Evolutionary conservation across 2,113 vertebrate genomes (phyloP).

Genomic region (crab-eating macaque (Macaca fascicularis)): DNA sequence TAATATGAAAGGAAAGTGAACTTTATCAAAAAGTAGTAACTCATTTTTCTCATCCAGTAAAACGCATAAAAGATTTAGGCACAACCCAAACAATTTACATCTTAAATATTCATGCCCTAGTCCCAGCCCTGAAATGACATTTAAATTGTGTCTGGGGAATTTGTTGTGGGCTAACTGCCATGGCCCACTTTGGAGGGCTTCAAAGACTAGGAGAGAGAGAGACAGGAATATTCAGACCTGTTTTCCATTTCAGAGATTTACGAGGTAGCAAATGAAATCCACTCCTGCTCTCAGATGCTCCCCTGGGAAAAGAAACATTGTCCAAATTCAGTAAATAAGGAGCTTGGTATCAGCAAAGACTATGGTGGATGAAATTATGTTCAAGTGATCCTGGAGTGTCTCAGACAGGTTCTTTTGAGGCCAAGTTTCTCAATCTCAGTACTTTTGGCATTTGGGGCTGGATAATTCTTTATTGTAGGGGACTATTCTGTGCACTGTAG

Average conservation of each 20-base stretch:
- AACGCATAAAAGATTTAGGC: constrained; percentile 75
- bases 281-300: not conserved
- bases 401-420: not conserved
- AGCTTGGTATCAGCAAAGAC: constrained; percentile 2
- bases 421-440: not conserved
- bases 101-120: constrained; percentile 71
- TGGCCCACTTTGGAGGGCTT: not conserved
- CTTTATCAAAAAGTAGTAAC: constrained; percentile 79
- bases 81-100: constrained; percentile 66
- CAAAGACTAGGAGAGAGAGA: not conserved
- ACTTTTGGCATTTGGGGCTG: not conserved
- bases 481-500: fast-evolving
- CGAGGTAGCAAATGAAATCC: constrained; percentile 40
- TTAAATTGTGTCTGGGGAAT: constrained; percentile 64
- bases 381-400: not conserved
- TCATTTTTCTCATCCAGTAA: constrained; percentile 74
- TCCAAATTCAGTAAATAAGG: constrained; percentile 10
- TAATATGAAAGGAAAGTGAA: constrained; percentile 63
- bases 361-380: constrained; percentile 4
- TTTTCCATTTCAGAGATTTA: constrained; percentile 72
- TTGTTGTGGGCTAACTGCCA: not conserved
- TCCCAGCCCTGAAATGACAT: constrained; percentile 67
- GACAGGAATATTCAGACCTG: not conserved
- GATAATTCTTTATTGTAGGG: not conserved
- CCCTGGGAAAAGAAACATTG: constrained; percentile 48